Conservation (phyloP, 2,888 invertebrate species). For the Allacma fusca region DNA sequence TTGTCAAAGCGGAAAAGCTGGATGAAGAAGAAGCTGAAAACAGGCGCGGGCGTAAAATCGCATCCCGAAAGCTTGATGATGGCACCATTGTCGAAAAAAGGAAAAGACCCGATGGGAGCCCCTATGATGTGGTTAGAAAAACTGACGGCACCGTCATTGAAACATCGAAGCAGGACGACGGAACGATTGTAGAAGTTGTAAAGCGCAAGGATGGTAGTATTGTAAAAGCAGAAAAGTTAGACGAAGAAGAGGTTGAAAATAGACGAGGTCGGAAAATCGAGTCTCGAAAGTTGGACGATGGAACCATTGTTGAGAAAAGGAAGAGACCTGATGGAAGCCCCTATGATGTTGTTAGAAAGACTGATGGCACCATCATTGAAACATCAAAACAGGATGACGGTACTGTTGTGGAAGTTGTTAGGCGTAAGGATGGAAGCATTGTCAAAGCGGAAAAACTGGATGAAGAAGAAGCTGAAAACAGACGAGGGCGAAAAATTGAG, state of each 20-base stretch:
- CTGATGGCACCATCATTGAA: slow-evolving; percentile 21
- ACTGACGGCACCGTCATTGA: slow-evolving; percentile 25
- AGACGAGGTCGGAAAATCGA: background rate
- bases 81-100: slow-evolving; percentile 11
- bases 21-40: background rate
- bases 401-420: background rate
- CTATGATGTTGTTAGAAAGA: background rate
- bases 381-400: slow-evolving; percentile 17
- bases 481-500: background rate
- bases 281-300: background rate
- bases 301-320: slow-evolving; percentile 13
- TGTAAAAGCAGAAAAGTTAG: background rate
- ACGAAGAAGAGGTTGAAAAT: background rate
- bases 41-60: background rate
- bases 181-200: slow-evolving; percentile 1
- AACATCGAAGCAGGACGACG: background rate
- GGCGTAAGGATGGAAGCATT: background rate
- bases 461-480: background rate
- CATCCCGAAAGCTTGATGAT: background rate
- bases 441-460: background rate
- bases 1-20: background rate
- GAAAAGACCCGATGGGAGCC: background rate
- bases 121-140: background rate
- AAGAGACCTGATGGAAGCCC: slow-evolving; percentile 12
- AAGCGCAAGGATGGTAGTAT: slow-evolving; percentile 27